These are phyloP conservation scores for Melipona beecheii DNA, from an alignment of 2,888 invertebrate genomes.

Conservation along the genomic window DNA sequence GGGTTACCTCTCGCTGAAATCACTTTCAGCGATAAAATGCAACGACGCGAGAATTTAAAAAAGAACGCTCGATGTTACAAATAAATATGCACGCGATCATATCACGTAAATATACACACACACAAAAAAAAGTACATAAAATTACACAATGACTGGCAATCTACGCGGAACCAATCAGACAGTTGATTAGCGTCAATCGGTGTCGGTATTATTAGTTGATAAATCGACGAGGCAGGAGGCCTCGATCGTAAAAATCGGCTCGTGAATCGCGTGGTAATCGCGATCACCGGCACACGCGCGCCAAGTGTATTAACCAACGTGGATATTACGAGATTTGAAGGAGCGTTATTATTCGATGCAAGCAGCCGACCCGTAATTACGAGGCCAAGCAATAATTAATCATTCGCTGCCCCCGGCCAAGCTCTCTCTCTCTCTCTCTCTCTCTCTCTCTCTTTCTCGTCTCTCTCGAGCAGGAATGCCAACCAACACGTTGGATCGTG, in stretches of 20 bases:
- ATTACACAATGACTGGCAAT: accelerated
- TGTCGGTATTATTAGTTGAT: not conserved
- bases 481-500: not conserved
- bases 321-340: constrained; percentile 44
- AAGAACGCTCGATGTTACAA: no score
- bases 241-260: not conserved
- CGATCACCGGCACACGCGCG: not conserved
- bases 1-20: no score
- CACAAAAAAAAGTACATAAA: not conserved
- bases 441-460: not conserved
- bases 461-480: not conserved
- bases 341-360: constrained; percentile 54
- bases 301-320: constrained; percentile 12
- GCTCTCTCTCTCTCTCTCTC: constrained; percentile 5
- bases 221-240: not conserved
- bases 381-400: constrained; percentile 59
- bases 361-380: constrained; percentile 54
- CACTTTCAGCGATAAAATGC: no score
- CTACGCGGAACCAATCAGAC: not conserved
- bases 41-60: no score
- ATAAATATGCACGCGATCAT: no score
- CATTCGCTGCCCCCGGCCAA: constrained; percentile 35
- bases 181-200: not conserved
- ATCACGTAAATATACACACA: no score
- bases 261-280: not conserved